Conservation (phyloP, 64 coral and sea anemone genomes). For the Anthopleura sola region DNA sequence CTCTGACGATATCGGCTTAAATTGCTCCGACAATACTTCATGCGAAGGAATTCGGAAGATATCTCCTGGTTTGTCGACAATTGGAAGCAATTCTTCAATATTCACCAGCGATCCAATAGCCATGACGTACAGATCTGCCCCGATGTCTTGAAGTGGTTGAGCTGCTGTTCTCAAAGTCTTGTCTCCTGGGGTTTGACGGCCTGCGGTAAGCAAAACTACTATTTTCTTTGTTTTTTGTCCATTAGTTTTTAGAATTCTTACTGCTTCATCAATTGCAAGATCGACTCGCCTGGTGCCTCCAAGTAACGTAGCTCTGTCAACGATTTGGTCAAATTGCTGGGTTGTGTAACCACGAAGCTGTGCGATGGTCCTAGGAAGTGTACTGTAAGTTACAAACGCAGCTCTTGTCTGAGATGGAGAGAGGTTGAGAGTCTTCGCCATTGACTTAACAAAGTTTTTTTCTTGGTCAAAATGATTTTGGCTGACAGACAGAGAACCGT, state of each 20-base stretch:
- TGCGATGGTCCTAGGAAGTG: conserved; percentile 32
- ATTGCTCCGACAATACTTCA: conserved; percentile 1
- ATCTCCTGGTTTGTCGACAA: conserved; percentile 28
- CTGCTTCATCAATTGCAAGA: conserved; percentile 22
- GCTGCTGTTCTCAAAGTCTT: not conserved
- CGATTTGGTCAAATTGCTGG: not conserved
- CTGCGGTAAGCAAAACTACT: conserved; percentile 29
- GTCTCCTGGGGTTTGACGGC: not conserved
- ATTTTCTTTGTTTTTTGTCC: not conserved
- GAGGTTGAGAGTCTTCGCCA: conserved; percentile 51
- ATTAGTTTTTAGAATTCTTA: not conserved
- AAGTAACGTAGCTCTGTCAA: not conserved
- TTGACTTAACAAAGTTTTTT: conserved; percentile 56
- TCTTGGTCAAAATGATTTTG: conserved; percentile 47
- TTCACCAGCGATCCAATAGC: conserved; percentile 46
- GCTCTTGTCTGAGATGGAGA: conserved; percentile 38
- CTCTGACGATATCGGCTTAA: conserved; percentile 7
- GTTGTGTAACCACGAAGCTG: conserved; percentile 7
- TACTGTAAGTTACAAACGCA: conserved; percentile 51
- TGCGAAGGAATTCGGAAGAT: conserved; percentile 28
- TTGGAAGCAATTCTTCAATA: conserved; percentile 26
- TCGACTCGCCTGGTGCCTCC: conserved; percentile 18
- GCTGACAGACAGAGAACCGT: conserved; percentile 50
- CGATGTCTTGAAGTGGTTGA: not conserved
- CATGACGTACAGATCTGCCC: conserved; percentile 32